These are phyloP conservation scores for Uropsilus gracilis DNA, from an alignment of 2,113 vertebrate genomes.

Conservation along the genomic window DNA sequence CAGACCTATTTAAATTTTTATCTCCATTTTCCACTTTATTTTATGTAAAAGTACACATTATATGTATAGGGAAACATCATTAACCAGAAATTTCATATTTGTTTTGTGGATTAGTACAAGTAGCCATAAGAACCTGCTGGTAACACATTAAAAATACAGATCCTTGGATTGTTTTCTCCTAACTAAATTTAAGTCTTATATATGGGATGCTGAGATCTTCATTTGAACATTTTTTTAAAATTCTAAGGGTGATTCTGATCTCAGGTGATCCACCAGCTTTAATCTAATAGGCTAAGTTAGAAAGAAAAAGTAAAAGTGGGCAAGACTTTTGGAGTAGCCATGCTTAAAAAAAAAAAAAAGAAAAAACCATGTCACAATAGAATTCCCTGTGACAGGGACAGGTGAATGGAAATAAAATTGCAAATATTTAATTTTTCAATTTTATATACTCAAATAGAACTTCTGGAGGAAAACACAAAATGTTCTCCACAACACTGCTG, in stretches of 20 bases:
- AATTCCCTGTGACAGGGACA: not conserved
- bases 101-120: not conserved
- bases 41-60: not conserved
- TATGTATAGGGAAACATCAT: not conserved
- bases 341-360: not conserved
- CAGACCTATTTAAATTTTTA: not conserved
- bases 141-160: not conserved
- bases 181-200: not conserved
- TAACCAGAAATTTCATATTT: not conserved
- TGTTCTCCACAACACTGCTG: slow-evolving; percentile 6
- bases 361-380: not conserved
- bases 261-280: not conserved
- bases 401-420: slow-evolving; percentile 19
- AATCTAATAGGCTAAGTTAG: not conserved
- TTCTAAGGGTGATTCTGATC: not conserved
- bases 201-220: not conserved
- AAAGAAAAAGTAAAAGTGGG: not conserved
- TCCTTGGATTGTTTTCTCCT: not conserved
- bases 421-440: not conserved
- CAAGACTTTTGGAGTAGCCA: not conserved
- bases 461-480: slow-evolving; percentile 15
- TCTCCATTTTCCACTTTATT: not conserved
- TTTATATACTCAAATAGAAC: slow-evolving; percentile 10
- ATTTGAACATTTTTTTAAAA: not conserved
- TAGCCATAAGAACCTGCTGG: not conserved